Conservation (phyloP, 2,888 invertebrate species). For the Trissolcus japonicus region DNA sequence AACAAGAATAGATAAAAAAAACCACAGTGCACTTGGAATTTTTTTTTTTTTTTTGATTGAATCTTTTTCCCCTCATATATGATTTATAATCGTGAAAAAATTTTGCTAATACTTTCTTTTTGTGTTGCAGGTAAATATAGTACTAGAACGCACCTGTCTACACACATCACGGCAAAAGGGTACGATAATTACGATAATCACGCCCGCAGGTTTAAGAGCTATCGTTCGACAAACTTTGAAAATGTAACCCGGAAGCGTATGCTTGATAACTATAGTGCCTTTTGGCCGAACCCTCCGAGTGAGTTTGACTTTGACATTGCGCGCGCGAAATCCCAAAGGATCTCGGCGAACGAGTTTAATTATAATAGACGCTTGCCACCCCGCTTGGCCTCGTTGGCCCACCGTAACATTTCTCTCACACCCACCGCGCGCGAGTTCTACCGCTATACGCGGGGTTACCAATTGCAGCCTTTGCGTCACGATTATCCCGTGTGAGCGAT, state of each 20-base stretch:
- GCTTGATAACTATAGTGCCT: conserved; percentile 34
- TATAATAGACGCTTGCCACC: conserved; percentile 50
- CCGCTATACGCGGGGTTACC: conserved; percentile 41
- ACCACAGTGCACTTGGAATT: too few species aligned
- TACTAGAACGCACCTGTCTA: conserved; percentile 46
- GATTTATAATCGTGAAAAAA: background rate
- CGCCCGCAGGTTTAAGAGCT: conserved; percentile 48
- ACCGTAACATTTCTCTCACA: conserved; percentile 45
- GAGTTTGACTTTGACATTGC: conserved; percentile 1
- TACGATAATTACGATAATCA: conserved; percentile 47
- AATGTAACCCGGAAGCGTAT: conserved; percentile 54
- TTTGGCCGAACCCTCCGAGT: conserved; percentile 15
- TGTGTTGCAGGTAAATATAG: conserved; percentile 52
- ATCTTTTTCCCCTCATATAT: background rate
- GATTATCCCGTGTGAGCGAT: conserved; percentile 37
- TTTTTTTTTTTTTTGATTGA: background rate
- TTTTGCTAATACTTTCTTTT: conserved; percentile 7
- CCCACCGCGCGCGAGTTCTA: conserved; percentile 43
- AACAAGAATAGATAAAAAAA: too few species aligned
- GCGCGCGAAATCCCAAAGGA: conserved; percentile 22
- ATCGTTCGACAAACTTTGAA: conserved; percentile 48
- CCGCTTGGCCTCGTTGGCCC: conserved; percentile 52
- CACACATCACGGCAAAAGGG: conserved; percentile 26
- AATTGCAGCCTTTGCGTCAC: conserved; percentile 32
- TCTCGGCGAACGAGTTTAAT: conserved; percentile 51